phyloP scores from a whole-genome alignment of 2,113 vertebrate species.

The Colaptes auratus region DNA sequence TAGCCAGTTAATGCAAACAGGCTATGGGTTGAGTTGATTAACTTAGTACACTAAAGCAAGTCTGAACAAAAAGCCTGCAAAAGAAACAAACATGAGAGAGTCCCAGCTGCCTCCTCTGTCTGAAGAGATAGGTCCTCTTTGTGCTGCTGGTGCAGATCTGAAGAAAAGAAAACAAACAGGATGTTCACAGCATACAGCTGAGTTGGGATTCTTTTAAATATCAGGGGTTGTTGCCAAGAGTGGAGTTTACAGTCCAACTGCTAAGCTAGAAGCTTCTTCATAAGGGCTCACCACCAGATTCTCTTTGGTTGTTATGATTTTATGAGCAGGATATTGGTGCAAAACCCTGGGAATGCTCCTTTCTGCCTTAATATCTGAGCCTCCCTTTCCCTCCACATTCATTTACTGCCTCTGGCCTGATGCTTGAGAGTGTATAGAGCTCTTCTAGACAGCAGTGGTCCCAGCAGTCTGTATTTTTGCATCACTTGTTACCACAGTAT shows the following conservation, averaged over 20 bases:
- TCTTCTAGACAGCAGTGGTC: not conserved
- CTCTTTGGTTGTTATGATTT: not conserved
- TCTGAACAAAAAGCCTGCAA: slow-evolving; percentile 28
- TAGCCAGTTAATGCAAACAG: not conserved
- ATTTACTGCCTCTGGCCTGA: not conserved
- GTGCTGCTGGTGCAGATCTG: slow-evolving; percentile 47
- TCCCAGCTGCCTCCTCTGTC: slow-evolving; percentile 25
- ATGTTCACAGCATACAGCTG: slow-evolving; percentile 31
- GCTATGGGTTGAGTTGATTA: not conserved
- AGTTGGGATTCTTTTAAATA: slow-evolving; percentile 30
- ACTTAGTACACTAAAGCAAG: not conserved
- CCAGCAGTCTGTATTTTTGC: not conserved
- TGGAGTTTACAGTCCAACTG: not conserved
- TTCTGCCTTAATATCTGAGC: not conserved
- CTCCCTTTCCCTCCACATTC: not conserved
- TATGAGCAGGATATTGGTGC: not conserved
- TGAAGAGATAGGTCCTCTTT: slow-evolving; percentile 43
- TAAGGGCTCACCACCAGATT: not conserved
- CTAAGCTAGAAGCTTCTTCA: not conserved
- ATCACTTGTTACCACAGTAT: not conserved
- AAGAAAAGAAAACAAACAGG: slow-evolving; percentile 53
- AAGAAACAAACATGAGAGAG: slow-evolving; percentile 9
- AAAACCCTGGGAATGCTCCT: not conserved
- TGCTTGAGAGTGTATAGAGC: not conserved
- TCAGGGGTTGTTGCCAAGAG: not conserved